These are phyloP conservation scores for Excalfactoria chinensis DNA, from an alignment of 2,113 vertebrate species.

Conservation along the genomic window DNA sequence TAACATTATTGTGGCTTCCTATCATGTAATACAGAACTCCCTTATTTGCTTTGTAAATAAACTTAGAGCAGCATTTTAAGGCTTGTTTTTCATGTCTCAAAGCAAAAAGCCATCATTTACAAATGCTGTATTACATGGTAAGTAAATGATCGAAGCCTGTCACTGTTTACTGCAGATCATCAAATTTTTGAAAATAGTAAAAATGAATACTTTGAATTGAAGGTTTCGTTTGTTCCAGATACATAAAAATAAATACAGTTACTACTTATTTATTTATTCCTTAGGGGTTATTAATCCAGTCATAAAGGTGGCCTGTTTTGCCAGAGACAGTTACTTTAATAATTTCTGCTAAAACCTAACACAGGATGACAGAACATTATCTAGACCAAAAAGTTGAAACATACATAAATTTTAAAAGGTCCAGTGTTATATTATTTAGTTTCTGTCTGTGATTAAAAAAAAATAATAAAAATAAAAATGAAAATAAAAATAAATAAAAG, in stretches of 20 bases:
- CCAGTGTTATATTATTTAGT: rapidly evolving
- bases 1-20: neutral
- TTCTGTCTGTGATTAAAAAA: neutral
- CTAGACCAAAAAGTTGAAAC: neutral
- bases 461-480: neutral
- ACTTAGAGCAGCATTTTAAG: neutral
- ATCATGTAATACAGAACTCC: too few relatives aligned
- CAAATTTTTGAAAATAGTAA: neutral
- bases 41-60: neutral
- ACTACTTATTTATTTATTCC: neutral
- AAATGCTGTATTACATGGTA: neutral
- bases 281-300: neutral
- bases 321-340: neutral
- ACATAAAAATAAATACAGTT: neutral
- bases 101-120: rapidly evolving
- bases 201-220: neutral
- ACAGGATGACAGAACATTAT: neutral
- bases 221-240: neutral
- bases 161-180: neutral
- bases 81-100: rapidly evolving
- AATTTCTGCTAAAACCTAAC: neutral
- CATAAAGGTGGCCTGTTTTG: neutral
- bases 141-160: neutral
- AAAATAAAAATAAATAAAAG: too few relatives aligned
- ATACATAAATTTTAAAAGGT: neutral